phyloP scores from a whole-genome alignment of 2,888 invertebrate species.

The Melikaiella ostensackeni region DNA sequence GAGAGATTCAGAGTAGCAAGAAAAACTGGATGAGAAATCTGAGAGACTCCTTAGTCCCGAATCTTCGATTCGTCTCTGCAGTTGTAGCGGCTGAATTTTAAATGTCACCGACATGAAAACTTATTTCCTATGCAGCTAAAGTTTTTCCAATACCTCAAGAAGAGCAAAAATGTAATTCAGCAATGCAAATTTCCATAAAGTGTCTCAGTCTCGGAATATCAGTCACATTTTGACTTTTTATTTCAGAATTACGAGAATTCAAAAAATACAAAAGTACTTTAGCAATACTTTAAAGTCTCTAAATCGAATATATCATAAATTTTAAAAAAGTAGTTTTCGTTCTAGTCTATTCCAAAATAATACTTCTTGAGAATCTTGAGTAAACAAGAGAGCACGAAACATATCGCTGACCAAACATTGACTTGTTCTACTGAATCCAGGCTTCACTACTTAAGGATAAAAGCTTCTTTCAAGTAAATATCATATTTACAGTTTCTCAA shows the following conservation, averaged over 20 bases:
- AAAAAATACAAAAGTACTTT: too few relatives aligned
- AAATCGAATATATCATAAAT: too few relatives aligned
- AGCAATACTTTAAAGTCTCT: too few relatives aligned
- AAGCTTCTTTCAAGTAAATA: neutral
- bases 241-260: too few relatives aligned
- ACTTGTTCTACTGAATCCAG: neutral
- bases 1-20: neutral
- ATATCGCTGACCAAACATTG: neutral
- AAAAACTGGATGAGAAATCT: slow-evolving; percentile 9
- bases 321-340: too few relatives aligned
- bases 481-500: too few relatives aligned
- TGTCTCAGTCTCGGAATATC: too few relatives aligned
- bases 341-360: too few relatives aligned
- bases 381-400: too few relatives aligned
- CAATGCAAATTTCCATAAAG: neutral
- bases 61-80: slow-evolving; percentile 14
- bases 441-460: neutral
- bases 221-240: too few relatives aligned
- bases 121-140: slow-evolving; percentile 11
- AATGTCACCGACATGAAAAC: slow-evolving; percentile 21
- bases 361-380: too few relatives aligned
- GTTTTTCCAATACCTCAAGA: neutral
- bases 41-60: slow-evolving; percentile 25
- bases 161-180: neutral
- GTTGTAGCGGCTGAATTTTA: neutral